Conservation (phyloP, 2,113 vertebrate genomes). For the Holacanthus passer region DNA sequence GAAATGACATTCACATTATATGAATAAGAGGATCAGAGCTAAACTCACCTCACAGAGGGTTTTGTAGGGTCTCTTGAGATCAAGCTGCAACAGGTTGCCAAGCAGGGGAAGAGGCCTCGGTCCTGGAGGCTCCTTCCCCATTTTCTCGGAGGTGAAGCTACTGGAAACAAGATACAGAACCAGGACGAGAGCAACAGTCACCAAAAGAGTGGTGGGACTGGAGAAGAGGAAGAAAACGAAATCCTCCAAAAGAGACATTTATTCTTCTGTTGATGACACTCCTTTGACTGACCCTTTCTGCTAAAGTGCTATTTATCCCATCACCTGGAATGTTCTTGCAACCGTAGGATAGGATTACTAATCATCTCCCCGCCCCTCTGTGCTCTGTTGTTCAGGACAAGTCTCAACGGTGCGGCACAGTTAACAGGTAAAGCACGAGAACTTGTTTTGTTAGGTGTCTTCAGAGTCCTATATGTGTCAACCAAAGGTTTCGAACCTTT, state of each 20-base stretch:
- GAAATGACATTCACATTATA: too few relatives aligned
- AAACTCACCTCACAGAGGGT: conserved; percentile 66
- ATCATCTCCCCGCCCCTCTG: not conserved
- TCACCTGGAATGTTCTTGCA: accelerated
- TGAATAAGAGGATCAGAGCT: accelerated
- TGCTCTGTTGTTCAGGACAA: too few relatives aligned
- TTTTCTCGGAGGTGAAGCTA: conserved; percentile 5
- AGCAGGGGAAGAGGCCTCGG: conserved; percentile 76
- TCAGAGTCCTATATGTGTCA: too few relatives aligned
- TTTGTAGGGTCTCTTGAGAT: conserved; percentile 69
- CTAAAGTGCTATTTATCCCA: not conserved
- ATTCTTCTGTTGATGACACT: not conserved
- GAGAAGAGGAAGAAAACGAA: conserved; percentile 22
- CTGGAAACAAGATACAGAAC: conserved; percentile 51
- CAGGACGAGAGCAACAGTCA: conserved; percentile 50
- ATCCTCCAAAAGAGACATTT: conserved; percentile 61
- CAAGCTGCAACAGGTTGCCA: conserved; percentile 80
- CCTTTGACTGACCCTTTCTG: not conserved
- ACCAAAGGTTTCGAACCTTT: too few relatives aligned
- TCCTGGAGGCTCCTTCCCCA: conserved; percentile 71
- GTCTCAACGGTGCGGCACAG: not conserved
- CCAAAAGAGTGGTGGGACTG: conserved; percentile 55
- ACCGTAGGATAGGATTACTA: not conserved
- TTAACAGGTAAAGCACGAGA: too few relatives aligned
- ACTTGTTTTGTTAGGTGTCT: too few relatives aligned